Base-by-base conservation (phyloP, 2,113 vertebrate species). In the Urocolius indicus region DNA sequence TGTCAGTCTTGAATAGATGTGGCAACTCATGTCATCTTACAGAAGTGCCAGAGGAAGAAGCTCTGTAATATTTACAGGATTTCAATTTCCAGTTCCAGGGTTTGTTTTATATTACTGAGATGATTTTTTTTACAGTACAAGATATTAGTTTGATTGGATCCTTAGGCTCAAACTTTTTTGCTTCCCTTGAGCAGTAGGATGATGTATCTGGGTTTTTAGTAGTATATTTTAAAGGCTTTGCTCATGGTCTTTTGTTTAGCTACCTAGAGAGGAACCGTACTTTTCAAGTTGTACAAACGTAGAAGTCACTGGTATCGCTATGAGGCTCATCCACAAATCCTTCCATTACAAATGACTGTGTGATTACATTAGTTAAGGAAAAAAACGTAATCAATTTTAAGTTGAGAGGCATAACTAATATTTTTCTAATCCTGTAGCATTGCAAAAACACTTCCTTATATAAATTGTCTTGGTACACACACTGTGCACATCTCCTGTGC, bases 401-500 rank as follows among this genome's bases (percentile, higher is more conserved):
- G 26, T 14, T 81, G 34, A 43, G 36, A 77, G 13, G 13, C 49
- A 30, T 32, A 66, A 38, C 22, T 27, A 2, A 66, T 69, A 46
- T 77, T 90, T 94, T 81, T 74, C 55, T 52, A n/a, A 51, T 14
- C 22, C 21, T 30, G 21, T 22, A n/a, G 71, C 75, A 66, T 27
- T 93, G 82, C 41, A 65, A 72, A 90, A 88, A 16, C 30, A 41
- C 27, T 41, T 90, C 84, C 11, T 82, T 87, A 24, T 13, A 23
- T 55, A 46, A 90, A 84, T 71, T 62, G 59, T 45, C 71, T 91
- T 62, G 73, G 92, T 89, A 93, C 86, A 67, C 7, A 5, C 8
- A 5, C 34, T 76, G 63, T 79, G 36, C 49, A 4, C 29, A 22
- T 95, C 46, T 90, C 32, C 73, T 61, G 62, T 95, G 61, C 67